Conservation (phyloP, 2,797 vertebrate species). For the Paedocypris micromegethes region DNA sequence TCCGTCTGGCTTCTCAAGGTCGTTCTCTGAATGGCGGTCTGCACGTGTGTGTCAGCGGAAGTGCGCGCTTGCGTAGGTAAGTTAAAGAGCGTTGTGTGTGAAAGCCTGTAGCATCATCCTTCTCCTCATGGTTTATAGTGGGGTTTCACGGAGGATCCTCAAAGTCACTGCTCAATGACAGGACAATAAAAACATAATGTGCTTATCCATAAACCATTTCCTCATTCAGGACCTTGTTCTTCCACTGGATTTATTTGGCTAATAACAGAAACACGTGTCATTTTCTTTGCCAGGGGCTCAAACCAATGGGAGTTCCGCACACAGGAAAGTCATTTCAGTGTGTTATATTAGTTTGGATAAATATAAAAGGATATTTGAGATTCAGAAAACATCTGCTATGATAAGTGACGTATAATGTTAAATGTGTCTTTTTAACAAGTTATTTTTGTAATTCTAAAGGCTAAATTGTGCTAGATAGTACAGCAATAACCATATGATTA, state of each 20-base stretch:
- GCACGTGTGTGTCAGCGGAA: conserved; percentile 23
- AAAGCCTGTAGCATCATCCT: neutral
- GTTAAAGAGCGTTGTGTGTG: neutral
- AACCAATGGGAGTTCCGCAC: too few species aligned
- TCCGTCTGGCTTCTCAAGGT: conserved; percentile 36
- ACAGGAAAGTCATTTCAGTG: too few species aligned
- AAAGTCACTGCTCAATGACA: neutral
- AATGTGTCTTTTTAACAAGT: too few species aligned
- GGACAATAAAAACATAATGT: conserved; percentile 1
- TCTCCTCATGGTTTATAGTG: neutral
- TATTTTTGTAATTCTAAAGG: too few species aligned
- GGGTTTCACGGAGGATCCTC: neutral
- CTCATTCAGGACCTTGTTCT: neutral
- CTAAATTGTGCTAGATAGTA: too few species aligned
- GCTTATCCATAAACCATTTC: neutral
- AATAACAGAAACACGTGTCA: neutral
- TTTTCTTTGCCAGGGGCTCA: neutral
- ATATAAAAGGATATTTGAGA: too few species aligned
- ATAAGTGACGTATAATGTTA: too few species aligned
- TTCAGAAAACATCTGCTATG: too few species aligned
- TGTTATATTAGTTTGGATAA: too few species aligned
- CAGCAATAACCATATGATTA: too few species aligned
- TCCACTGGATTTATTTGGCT: neutral
- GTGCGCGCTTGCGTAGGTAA: conserved; percentile 10
- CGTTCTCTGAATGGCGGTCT: conserved; percentile 15